Percentiles rank a stretch among this genome's conserved stretches.
These are phyloP conservation scores for Polylopha cassiicola DNA, from an alignment of 2,888 invertebrate species.

Conservation along the genomic window DNA sequence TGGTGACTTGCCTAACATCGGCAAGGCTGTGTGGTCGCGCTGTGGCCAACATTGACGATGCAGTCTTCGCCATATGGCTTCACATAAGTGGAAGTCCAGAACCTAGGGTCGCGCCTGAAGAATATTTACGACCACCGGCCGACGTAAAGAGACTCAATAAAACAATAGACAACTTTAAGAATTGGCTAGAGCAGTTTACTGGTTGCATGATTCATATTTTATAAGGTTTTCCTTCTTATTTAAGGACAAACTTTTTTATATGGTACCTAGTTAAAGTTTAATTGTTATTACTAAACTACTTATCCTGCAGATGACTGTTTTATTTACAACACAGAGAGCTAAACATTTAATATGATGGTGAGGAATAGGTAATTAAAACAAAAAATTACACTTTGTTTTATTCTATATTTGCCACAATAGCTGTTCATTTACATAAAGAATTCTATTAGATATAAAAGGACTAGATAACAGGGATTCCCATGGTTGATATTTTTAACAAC, in stretches of 20 bases:
- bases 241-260: constrained; percentile 6
- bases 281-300: not conserved
- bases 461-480: no score
- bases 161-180: constrained; percentile 52
- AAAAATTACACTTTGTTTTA: no score
- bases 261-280: constrained; percentile 1
- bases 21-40: constrained; percentile 58
- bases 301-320: not conserved
- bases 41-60: constrained; percentile 53
- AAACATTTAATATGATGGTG: no score
- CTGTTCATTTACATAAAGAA: not conserved
- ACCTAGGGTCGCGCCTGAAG: constrained; percentile 60
- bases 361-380: no score
- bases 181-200: constrained; percentile 59
- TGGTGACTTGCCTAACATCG: constrained; percentile 48
- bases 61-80: constrained; percentile 65
- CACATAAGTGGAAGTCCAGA: constrained; percentile 58
- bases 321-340: no score
- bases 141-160: constrained; percentile 49
- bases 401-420: no score
- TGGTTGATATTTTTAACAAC: not conserved
- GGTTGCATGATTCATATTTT: constrained; percentile 27
- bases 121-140: constrained; percentile 57
- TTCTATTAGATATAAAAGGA: not conserved
- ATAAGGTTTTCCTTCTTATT: constrained; percentile 25